Evolutionary conservation across 2,888 invertebrate genomes (phyloP).

Genomic region (Nymphalis polychloros): DNA sequence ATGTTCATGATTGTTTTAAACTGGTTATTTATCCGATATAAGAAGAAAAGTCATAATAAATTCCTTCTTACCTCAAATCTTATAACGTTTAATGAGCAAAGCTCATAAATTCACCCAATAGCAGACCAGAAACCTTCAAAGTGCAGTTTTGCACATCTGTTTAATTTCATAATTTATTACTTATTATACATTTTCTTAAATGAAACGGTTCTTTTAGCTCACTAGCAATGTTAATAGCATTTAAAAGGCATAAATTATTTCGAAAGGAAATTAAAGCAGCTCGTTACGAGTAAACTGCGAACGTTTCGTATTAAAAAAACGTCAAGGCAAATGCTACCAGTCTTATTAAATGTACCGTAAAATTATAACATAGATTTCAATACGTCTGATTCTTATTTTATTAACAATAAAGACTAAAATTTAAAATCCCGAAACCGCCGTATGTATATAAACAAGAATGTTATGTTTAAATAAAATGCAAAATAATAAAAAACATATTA

Average conservation of each 20-base stretch:
- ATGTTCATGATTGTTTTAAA: too few relatives aligned
- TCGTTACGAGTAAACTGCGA: conserved; percentile 25
- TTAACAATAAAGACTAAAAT: conserved; percentile 4
- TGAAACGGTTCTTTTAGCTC: conserved; percentile 6
- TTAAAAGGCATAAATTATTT: conserved; percentile 26
- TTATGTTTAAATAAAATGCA: conserved; percentile 33
- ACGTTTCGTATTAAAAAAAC: conserved; percentile 14
- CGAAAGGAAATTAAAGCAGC: conserved; percentile 20
- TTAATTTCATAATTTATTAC: conserved; percentile 11
- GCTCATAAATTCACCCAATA: conserved; percentile 3
- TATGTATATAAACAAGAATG: not conserved
- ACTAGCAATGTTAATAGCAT: conserved; percentile 11
- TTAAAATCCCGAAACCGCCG: not conserved
- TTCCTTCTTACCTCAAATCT: not conserved
- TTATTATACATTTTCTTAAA: conserved; percentile 7
- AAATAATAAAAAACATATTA: conserved; percentile 37
- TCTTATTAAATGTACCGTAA: conserved; percentile 12
- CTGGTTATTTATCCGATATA: not conserved
- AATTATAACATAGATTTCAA: conserved; percentile 2
- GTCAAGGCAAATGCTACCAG: conserved; percentile 9
- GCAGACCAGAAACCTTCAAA: conserved; percentile 12
- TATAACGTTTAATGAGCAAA: not conserved
- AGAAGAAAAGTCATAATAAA: not conserved
- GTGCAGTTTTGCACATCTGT: conserved; percentile 4
- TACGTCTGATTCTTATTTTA: not conserved